Conservation (phyloP, 2,888 invertebrate genomes). For the Eupithecia insigniata region DNA sequence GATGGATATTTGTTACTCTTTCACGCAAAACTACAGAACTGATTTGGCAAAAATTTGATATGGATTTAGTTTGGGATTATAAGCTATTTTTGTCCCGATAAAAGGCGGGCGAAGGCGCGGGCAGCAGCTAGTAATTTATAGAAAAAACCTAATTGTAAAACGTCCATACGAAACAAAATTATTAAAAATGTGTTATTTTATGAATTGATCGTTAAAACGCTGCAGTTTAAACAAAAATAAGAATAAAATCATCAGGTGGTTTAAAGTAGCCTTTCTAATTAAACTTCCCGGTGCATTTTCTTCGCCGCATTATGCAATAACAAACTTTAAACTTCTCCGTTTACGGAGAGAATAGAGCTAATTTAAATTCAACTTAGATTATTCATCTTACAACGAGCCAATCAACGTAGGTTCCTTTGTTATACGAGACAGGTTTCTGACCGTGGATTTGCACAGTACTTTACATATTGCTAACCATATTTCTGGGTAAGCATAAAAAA, state of each 20-base stretch:
- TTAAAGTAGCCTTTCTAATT: constrained; percentile 40
- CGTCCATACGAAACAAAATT: not conserved
- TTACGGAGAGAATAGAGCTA: constrained; percentile 20
- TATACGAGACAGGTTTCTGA: constrained; percentile 2
- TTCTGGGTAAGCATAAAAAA: too few species aligned
- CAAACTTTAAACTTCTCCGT: constrained; percentile 31
- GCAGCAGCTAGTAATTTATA: too few species aligned
- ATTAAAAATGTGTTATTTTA: not conserved
- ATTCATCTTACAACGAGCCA: constrained; percentile 8
- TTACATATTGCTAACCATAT: not conserved
- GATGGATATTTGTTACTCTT: too few species aligned
- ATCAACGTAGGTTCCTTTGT: constrained; percentile 13
- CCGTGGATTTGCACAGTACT: not conserved
- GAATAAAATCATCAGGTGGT: constrained; percentile 31
- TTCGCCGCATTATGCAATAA: constrained; percentile 35
- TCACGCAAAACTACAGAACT: too few species aligned
- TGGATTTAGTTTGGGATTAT: too few species aligned
- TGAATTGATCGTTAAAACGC: not conserved
- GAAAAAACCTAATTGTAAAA: not conserved
- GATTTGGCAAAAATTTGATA: too few species aligned
- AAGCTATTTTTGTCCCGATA: too few species aligned
- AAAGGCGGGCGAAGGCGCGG: too few species aligned
- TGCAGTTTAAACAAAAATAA: constrained; percentile 17
- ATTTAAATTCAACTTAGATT: constrained; percentile 20
- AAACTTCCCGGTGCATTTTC: constrained; percentile 46